Base-by-base conservation (phyloP, 2,888 invertebrate species). In the Noctua fimbriata region DNA sequence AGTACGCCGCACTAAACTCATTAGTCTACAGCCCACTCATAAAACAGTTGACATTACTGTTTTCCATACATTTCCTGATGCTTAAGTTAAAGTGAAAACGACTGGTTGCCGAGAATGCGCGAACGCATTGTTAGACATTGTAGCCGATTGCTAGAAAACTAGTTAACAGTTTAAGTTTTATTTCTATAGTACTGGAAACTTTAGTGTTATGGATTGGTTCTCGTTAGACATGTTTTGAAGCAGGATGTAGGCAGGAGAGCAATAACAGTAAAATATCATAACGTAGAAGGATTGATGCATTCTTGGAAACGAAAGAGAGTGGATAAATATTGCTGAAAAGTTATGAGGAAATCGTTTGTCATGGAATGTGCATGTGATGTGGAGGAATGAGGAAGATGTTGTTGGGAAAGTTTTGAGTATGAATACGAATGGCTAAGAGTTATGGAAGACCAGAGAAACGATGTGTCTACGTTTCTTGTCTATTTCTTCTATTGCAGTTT, bases 51-150 rank as follows among this genome's bases (percentile, higher is more conserved):
- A 86, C 84, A 88, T 78, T 76, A 47, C 77, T 66, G 49, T 65
- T 80, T 83, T 73, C 70, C 41, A 84, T 84, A 87, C 76, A 72
- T 78, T 88, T 84, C 78, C 78, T 79, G 66, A 76, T 67, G 65
- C 49, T 69, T 67, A 52, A 78, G 58, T 78, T 72, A 63, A 80
- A 89, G 78, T 81, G 78, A 75, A 85, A 87, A 79, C 69, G 66
- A 18, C 28, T 52, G 52, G 60, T 73, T 47, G 67, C 28, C 75
- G 55, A 67, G 55, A 36, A 69, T 75, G 74, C 47, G 74, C 76
- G 36, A 28, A 41, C 47, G 69, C 67, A 77, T 81, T 85, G 47
- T 73, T 72, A 24, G 18, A 78, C 74, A 73, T 66, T 78, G 67
- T 79, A 76, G 55, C 52, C 60, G 60, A 49, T 73, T 65, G 24